Conservation (phyloP, 2,113 vertebrate genomes). For the Mesitornis unicolor region DNA sequence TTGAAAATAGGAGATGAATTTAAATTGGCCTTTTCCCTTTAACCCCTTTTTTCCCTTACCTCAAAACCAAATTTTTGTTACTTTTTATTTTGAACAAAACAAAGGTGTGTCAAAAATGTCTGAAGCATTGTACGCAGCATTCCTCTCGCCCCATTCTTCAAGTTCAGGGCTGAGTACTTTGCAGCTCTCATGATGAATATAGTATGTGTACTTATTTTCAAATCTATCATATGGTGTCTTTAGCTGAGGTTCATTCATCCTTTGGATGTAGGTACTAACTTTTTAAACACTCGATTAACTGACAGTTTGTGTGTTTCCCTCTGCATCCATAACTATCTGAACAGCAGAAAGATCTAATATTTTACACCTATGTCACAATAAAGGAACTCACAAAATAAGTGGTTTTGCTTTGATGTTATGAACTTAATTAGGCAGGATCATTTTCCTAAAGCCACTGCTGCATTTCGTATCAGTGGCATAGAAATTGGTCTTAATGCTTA, state of each 20-base stretch:
- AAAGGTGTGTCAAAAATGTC: not conserved
- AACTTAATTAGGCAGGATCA: not conserved
- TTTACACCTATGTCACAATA: not conserved
- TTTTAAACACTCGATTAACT: not conserved
- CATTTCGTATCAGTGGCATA: not conserved
- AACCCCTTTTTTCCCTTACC: accelerated
- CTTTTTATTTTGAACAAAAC: not conserved
- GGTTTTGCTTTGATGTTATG: not conserved
- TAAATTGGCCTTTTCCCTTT: not conserved
- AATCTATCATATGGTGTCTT: not conserved
- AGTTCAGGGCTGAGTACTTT: not conserved
- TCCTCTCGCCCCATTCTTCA: not conserved
- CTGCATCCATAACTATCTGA: not conserved
- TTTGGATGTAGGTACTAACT: not conserved
- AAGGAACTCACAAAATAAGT: not conserved
- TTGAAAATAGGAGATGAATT: not conserved
- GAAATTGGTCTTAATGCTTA: not conserved
- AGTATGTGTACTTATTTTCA: not conserved
- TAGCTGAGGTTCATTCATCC: not conserved
- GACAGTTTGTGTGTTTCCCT: not conserved
- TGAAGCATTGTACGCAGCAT: not conserved
- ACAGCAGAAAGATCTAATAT: not conserved
- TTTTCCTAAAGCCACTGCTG: not conserved
- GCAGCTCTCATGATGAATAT: not conserved
- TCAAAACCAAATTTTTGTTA: not conserved